Percentiles rank a stretch among this genome's conserved stretches.
These are phyloP conservation scores for Arctocebus calabarensis DNA, from an alignment of 2,797 vertebrate species.

Conservation along the genomic window DNA sequence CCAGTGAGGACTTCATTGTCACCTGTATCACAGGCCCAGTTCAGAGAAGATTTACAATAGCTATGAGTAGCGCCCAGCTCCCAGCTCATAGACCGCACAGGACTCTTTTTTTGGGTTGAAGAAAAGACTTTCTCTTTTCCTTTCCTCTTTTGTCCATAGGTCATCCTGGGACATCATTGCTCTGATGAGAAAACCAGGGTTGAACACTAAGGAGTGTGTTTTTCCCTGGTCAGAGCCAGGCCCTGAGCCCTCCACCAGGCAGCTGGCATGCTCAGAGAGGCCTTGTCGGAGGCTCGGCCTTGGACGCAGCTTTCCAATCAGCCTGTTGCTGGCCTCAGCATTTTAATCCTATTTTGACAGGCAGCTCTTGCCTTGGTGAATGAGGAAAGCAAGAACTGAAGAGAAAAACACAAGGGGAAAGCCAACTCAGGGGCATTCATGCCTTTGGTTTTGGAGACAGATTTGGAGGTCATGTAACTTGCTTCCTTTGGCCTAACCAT, in stretches of 20 bases:
- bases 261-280: rapidly evolving
- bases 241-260: neutral
- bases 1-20: conserved; percentile 49
- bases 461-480: neutral
- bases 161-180: neutral
- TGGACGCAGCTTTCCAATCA: neutral
- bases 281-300: neutral
- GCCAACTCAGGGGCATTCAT: neutral
- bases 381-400: neutral
- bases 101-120: neutral
- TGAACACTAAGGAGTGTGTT: neutral
- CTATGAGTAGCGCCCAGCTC: neutral
- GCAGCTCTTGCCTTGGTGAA: neutral
- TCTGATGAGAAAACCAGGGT: conserved; percentile 68
- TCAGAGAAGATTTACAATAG: neutral
- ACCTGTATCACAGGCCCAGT: neutral
- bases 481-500: neutral
- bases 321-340: neutral
- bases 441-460: conserved; percentile 23
- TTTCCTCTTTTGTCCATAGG: neutral
- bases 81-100: neutral
- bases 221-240: neutral
- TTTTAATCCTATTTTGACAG: conserved; percentile 14
- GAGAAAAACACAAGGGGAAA: neutral
- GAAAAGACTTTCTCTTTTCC: neutral